Evolutionary conservation across 2,113 vertebrate genomes (phyloP), one percentile per base, ranked within the genome.

Genomic region (Chitala chitala): DNA sequence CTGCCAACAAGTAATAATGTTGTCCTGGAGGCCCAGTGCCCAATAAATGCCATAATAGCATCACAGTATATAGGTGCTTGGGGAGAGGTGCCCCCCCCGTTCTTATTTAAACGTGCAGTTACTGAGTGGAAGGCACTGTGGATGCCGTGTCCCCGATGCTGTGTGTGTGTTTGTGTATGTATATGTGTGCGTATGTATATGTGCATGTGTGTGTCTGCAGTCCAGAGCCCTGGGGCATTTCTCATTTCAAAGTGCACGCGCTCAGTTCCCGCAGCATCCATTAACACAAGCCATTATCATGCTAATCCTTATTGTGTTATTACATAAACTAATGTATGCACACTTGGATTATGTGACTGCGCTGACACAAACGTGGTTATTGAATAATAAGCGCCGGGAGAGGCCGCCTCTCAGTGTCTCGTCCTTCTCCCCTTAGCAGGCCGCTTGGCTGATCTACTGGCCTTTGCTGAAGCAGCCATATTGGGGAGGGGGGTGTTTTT

Each of bases 271-370:
- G 89, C 94, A 94, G 94, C 95, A 95, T 96, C 95, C 94, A 99
- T 99, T 98, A 98, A 96, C 89, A 89, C 94, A 92, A 91, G 91
- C 94, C 94, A 98, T 99, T 99, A 98, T 98, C 94, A 99, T 99
- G 97, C 94, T 97, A 99, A 99, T 99, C 93, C 94, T 91, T 93
- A 90, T 94, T 94, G 93, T 96, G 95, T 97, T 94, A 96, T 97
- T 95, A 96, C 94, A 96, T 93, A 93, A 87, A 93, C 93, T 98
- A 96, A 98, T 98, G 95, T 98, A 98, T 97, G 94, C 96, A 93
- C 91, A 92, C 85, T 93, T 95, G 93, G 91, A 91, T 93, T 94
- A 92, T 90, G 88, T 90, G 93, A 89, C 94, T 91, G 90, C 82
- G 84, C 84, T 88, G 91, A 93, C 91, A 93, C 89, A 86, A 88